Percentiles rank a stretch among this genome's conserved stretches.
Evolutionary conservation across 2,888 invertebrate genomes (phyloP).

Genomic region (Platynereis dumerilii): DNA sequence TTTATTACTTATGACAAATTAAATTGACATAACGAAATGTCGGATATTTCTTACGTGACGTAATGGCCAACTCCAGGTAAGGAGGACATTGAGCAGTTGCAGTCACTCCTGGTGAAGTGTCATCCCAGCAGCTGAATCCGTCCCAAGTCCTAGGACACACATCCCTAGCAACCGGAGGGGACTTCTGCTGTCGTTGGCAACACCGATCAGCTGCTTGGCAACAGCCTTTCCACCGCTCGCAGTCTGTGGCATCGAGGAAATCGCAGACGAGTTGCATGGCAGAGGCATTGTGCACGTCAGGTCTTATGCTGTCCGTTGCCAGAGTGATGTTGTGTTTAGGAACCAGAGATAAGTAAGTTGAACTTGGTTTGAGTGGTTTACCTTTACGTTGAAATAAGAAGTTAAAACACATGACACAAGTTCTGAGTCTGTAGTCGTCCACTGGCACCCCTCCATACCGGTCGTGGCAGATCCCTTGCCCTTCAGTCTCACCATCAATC

Average conservation of each 20-base stretch:
- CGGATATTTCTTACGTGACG: slow-evolving; percentile 27
- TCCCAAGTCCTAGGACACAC: slow-evolving; percentile 38
- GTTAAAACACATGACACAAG: slow-evolving; percentile 23
- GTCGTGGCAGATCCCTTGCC: not conserved
- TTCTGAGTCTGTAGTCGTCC: slow-evolving; percentile 1
- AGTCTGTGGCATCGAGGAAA: slow-evolving; percentile 11
- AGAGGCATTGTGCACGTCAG: slow-evolving; percentile 11
- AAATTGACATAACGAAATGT: too few relatives aligned
- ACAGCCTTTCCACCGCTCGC: slow-evolving; percentile 19
- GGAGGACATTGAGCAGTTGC: slow-evolving; percentile 29
- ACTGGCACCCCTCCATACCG: not conserved
- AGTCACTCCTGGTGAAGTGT: slow-evolving; percentile 18
- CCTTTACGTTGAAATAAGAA: slow-evolving; percentile 22
- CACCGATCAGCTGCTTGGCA: slow-evolving; percentile 7
- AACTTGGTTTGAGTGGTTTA: not conserved
- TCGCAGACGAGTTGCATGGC: not conserved
- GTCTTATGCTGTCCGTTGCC: not conserved
- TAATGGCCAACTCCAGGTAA: slow-evolving; percentile 29
- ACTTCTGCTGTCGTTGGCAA: slow-evolving; percentile 14
- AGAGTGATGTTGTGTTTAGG: not conserved
- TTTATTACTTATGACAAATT: too few relatives aligned
- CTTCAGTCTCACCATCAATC: not conserved
- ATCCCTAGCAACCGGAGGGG: not conserved
- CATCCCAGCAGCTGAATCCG: slow-evolving; percentile 40
- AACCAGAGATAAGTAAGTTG: not conserved